Evolutionary conservation across 1,140 invertebrate genomes (phyloP).

Genomic region (Pachyrhynchus sulphureomaculatus): DNA sequence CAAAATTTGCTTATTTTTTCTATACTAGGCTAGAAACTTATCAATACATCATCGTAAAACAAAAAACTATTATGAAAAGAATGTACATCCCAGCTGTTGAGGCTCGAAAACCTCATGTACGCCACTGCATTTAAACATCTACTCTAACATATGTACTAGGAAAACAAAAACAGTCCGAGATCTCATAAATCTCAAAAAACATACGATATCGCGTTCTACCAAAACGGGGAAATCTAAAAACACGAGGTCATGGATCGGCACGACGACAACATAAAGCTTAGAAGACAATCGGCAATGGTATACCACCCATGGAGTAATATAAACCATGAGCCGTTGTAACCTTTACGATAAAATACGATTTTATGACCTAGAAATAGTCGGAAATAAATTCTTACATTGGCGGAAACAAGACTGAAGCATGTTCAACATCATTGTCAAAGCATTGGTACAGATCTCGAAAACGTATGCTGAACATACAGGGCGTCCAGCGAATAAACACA

Average conservation of each 20-base stretch:
- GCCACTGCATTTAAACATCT: too few species aligned
- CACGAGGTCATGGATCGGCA: slow-evolving; percentile 10
- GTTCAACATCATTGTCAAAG: too few species aligned
- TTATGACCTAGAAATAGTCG: slow-evolving; percentile 14
- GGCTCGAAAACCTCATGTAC: too few species aligned
- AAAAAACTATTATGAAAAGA: too few species aligned
- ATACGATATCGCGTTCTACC: slow-evolving; percentile 20
- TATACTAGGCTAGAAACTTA: too few species aligned
- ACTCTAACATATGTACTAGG: not conserved
- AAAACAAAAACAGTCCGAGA: not conserved
- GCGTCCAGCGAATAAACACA: too few species aligned
- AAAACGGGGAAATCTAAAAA: slow-evolving; percentile 23
- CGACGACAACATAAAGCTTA: slow-evolving; percentile 12
- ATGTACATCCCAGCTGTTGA: too few species aligned
- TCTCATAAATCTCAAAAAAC: slow-evolving; percentile 18
- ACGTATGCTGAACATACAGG: too few species aligned
- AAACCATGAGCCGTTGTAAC: slow-evolving; percentile 20
- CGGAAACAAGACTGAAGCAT: slow-evolving; percentile 5
- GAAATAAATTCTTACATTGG: slow-evolving; percentile 11
- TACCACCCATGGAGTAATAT: slow-evolving; percentile 25
- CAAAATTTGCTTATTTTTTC: too few species aligned
- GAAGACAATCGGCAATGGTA: slow-evolving; percentile 23
- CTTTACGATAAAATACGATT: slow-evolving; percentile 21
- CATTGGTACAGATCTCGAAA: too few species aligned
- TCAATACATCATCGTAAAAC: too few species aligned